Conservation (phyloP, 2,113 vertebrate species). For the Globicephala melas region DNA sequence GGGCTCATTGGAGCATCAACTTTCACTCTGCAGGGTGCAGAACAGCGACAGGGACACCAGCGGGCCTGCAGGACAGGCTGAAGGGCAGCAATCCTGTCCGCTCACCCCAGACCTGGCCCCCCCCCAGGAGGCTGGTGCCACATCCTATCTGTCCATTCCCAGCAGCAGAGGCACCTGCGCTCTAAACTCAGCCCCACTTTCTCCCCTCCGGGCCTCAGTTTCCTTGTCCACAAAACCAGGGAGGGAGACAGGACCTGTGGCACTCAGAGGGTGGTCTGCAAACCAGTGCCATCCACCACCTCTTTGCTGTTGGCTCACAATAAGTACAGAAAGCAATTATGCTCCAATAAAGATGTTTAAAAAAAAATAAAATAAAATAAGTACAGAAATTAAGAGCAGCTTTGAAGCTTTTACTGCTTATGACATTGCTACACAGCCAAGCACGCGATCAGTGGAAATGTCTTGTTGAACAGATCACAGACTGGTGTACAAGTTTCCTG, state of each 20-base stretch:
- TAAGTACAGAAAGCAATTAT: not conserved
- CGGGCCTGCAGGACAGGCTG: not conserved
- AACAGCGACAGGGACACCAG: not conserved
- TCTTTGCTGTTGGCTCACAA: not conserved
- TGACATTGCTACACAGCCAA: not conserved
- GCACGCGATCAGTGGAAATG: accelerated
- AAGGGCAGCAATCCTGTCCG: not conserved
- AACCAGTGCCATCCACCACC: not conserved
- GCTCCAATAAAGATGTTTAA: too few relatives aligned
- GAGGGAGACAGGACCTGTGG: not conserved
- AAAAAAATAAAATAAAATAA: too few relatives aligned
- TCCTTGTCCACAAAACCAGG: not conserved
- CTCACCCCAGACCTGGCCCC: not conserved
- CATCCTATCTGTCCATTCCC: not conserved
- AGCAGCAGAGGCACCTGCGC: not conserved
- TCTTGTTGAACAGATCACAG: not conserved
- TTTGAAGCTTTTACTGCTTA: not conserved
- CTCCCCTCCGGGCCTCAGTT: not conserved
- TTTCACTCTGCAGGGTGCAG: not conserved
- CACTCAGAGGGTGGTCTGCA: not conserved
- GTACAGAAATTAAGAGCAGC: not conserved
- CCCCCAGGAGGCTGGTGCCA: not conserved
- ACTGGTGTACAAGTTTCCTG: not conserved
- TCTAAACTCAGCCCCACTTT: not conserved
- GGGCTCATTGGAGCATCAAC: not conserved